These are phyloP conservation scores for Polydrusus pterygomalis DNA, from an alignment of 2,888 invertebrate species.

Conservation along the genomic window DNA sequence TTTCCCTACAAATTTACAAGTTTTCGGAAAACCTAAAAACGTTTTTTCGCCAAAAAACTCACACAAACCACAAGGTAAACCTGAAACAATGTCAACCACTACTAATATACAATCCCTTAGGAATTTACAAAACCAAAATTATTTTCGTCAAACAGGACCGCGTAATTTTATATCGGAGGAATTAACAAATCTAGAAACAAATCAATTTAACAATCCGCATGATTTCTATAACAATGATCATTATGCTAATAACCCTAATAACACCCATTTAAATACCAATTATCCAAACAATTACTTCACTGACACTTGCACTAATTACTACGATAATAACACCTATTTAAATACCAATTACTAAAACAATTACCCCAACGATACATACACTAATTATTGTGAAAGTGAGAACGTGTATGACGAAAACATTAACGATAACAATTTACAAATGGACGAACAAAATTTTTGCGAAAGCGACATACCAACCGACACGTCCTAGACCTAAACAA, in stretches of 20 bases:
- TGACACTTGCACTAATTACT: no score
- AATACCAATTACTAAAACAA: no score
- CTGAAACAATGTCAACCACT: slow-evolving; percentile 38
- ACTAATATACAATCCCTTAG: background rate
- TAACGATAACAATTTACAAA: background rate
- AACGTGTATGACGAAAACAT: background rate
- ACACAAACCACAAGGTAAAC: slow-evolving; percentile 34
- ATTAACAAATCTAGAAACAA: slow-evolving; percentile 36
- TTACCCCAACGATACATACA: background rate
- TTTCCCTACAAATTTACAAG: slow-evolving; percentile 38
- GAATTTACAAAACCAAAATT: background rate
- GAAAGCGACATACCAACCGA: background rate
- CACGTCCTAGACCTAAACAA: slow-evolving; percentile 1
- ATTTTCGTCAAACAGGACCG: background rate
- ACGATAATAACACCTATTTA: no score
- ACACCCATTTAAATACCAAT: no score
- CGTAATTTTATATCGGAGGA: slow-evolving; percentile 35
- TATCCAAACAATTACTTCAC: no score
- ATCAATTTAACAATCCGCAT: no score
- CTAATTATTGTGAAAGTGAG: background rate
- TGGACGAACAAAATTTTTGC: background rate
- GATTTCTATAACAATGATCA: background rate
- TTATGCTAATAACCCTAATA: background rate
- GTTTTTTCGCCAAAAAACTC: slow-evolving; percentile 50
- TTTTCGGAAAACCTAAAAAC: slow-evolving; percentile 47